Conservation (phyloP, 1,140 invertebrate species). For the Sarcophaga peregrina region DNA sequence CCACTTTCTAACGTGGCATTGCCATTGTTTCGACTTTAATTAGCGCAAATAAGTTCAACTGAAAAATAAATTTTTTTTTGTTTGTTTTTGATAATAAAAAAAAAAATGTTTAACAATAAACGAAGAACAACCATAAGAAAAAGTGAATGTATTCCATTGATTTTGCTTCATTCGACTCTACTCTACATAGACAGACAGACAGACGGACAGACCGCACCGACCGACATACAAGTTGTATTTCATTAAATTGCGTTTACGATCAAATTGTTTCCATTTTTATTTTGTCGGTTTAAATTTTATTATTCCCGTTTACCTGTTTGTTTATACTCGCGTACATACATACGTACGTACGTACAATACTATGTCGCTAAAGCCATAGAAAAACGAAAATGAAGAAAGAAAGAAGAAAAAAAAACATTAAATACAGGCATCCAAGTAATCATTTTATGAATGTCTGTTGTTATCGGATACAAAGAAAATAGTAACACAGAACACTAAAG, state of each 20-base stretch:
- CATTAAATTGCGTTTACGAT: not conserved
- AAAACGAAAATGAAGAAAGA: too few relatives aligned
- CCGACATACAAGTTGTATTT: too few relatives aligned
- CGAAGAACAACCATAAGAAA: not conserved
- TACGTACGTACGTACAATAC: too few relatives aligned
- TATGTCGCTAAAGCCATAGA: too few relatives aligned
- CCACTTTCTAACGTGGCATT: too few relatives aligned
- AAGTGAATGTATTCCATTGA: not conserved
- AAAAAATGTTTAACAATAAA: not conserved
- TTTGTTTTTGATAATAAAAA: too few relatives aligned
- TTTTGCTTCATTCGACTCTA: not conserved
- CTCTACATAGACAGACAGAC: not conserved
- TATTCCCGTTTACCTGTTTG: not conserved
- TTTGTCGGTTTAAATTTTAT: not conserved
- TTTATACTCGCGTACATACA: not conserved
- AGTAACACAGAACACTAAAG: slow-evolving; percentile 8
- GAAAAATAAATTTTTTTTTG: too few relatives aligned
- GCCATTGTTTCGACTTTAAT: too few relatives aligned
- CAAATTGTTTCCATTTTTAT: not conserved
- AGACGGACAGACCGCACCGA: too few relatives aligned
- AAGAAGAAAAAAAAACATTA: too few relatives aligned
- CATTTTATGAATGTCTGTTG: not conserved
- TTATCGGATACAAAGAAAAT: not conserved
- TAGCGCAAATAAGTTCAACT: too few relatives aligned
- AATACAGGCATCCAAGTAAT: not conserved